Percentiles rank a stretch among this genome's conserved stretches.
phyloP scores from a whole-genome alignment of 2,797 vertebrate genomes.

The Diplodus sargus region DNA sequence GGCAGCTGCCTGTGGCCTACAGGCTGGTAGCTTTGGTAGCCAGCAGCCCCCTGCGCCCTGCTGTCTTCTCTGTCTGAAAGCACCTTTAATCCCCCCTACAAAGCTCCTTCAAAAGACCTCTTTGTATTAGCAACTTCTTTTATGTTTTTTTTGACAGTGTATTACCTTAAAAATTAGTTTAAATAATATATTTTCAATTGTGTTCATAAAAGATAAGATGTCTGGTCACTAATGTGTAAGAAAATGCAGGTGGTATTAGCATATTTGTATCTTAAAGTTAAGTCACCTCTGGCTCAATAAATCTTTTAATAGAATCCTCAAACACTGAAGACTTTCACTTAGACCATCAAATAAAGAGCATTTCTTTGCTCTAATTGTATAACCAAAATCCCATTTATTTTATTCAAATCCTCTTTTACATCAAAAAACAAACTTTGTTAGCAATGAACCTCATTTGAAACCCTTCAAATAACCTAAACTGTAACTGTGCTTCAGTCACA shows the following conservation, averaged over 20 bases:
- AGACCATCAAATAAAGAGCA: constrained; percentile 16
- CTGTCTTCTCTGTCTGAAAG: background rate
- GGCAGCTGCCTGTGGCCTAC: background rate
- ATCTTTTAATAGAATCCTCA: constrained; percentile 8
- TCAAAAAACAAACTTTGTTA: constrained; percentile 1
- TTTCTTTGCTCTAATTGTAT: background rate
- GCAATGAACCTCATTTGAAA: constrained; percentile 2
- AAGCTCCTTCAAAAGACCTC: background rate
- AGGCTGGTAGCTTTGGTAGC: background rate
- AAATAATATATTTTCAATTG: too few relatives aligned
- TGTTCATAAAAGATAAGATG: background rate
- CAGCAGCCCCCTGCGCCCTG: background rate
- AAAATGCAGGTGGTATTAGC: background rate
- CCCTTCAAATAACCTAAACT: background rate
- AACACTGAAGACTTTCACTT: constrained; percentile 8
- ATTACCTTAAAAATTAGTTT: too few relatives aligned
- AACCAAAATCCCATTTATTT: background rate
- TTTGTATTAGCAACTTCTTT: background rate
- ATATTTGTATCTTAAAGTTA: constrained; percentile 11
- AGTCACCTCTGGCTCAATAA: background rate
- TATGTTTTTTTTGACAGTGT: too few relatives aligned
- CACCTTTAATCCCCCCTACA: background rate
- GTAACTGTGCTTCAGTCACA: background rate
- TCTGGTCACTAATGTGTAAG: background rate
- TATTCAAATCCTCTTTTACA: background rate